Evolutionary conservation across 2,113 vertebrate genomes (phyloP), one percentile per base, ranked within the genome.

Genomic region (Phainopepla nitens): DNA sequence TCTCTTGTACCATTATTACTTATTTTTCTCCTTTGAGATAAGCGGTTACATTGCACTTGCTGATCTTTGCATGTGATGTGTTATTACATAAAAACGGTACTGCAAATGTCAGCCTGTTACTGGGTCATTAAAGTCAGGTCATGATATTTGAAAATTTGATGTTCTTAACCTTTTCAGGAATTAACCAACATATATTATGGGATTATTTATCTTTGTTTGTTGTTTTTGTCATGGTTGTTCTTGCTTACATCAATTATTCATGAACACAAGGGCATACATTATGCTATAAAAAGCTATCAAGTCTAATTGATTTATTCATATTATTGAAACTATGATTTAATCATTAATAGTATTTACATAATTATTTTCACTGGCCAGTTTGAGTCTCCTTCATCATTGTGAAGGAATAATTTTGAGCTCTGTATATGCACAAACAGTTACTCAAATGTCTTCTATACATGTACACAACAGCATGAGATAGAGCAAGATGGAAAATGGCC

Each of bases 61-160:
- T 96, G 96, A 98, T 97, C 96, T 98, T 97, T 96, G 95, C 97
- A 93, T 97, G 91, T 94, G 94, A 96, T 96, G 79, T 93, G 89
- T 89, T 97, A 90, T 96, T 97, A 91, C 89, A 95, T 75, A 96
- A 89, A 78, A 90, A 93, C 1, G 54, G 61, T 93, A 96, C 86
- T 94, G 95, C 72, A 98, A 98, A 98, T 98, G 97, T 98, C 98
- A 98, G 81, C 88, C 93, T 97, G 93, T 96, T 98, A 97, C 89
- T 89, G 94, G 94, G 97, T 97, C 98, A 97, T 98, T 98, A 97
- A 97, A 97, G 96, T 97, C 96, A 97, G 97, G 96, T 96, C 97
- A 93, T 97, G 97, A 94, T 98, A 98, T 98, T 98, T 98, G 95
- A 97, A 95, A 97, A 96, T 96, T 92, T 97, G 96, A 98, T 97